Conservation (phyloP, 2,113 vertebrate species). For the Cynoglossus semilaevis region DNA sequence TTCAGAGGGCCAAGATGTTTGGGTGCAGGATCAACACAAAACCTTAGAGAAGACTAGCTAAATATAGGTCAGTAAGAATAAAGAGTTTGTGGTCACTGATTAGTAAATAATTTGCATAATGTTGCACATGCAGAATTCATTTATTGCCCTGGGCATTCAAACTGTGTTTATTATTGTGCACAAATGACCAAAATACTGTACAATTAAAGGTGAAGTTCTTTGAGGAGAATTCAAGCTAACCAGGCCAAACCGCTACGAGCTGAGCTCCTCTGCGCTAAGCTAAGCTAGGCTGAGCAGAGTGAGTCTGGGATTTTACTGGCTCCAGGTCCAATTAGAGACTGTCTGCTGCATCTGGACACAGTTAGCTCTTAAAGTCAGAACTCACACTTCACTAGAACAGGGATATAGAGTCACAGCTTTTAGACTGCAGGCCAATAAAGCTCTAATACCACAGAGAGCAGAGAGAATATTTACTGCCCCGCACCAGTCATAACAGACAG, state of each 20-base stretch:
- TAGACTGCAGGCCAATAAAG: constrained; percentile 36
- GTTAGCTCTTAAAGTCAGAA: constrained; percentile 68
- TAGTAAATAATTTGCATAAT: too few species aligned
- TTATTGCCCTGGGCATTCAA: too few species aligned
- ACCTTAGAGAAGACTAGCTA: too few species aligned
- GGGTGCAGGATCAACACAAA: too few species aligned
- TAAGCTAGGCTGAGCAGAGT: constrained; percentile 41
- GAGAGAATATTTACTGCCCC: constrained; percentile 42
- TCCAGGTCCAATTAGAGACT: constrained; percentile 78
- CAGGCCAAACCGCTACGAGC: constrained; percentile 45
- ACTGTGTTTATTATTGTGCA: too few species aligned
- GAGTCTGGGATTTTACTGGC: constrained; percentile 75
- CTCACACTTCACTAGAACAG: constrained; percentile 63
- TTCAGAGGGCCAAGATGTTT: too few species aligned
- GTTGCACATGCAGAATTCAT: too few species aligned
- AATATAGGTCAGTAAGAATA: too few species aligned
- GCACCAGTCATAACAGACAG: constrained; percentile 22
- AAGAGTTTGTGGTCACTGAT: too few species aligned
- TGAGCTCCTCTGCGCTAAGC: constrained; percentile 20
- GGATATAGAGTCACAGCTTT: constrained; percentile 64
- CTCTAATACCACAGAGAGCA: constrained; percentile 39
- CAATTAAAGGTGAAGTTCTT: constrained; percentile 21
- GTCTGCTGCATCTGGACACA: constrained; percentile 76
- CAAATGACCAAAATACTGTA: too few species aligned
- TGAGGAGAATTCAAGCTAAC: constrained; percentile 38